A percentile compares a stretch with the other conserved stretches of the same genome.
Conservation (phyloP, 2,113 vertebrate species). For the Platycercus adscitus region DNA sequence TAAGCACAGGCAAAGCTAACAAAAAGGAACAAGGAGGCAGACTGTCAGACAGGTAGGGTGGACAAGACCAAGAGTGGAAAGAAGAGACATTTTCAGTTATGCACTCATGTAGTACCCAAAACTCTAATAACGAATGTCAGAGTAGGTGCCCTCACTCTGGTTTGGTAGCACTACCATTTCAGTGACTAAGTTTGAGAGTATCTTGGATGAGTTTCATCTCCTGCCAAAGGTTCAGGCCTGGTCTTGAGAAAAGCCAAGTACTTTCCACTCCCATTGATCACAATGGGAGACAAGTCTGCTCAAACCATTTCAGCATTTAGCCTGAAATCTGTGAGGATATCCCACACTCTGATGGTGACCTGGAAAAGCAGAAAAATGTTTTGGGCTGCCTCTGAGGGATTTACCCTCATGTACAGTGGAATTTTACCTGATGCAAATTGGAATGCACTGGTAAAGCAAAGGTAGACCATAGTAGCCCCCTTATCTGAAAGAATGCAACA, state of each 20-base stretch:
- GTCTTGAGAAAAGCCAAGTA: background rate
- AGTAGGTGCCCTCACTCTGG: background rate
- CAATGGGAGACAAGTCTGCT: background rate
- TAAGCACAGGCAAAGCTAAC: background rate
- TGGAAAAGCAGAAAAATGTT: background rate
- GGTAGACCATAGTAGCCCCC: background rate
- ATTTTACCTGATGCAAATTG: background rate
- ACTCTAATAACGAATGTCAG: background rate
- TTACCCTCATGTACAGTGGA: background rate
- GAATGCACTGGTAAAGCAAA: background rate
- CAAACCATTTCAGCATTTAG: background rate
- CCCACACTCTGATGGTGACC: background rate
- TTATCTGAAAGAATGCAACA: background rate
- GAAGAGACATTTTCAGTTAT: background rate
- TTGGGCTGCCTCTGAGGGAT: background rate
- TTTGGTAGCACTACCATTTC: background rate
- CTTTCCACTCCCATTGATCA: background rate
- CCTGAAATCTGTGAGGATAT: background rate
- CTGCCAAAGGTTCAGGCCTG: slow-evolving; percentile 2
- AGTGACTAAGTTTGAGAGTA: background rate
- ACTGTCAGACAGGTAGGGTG: background rate
- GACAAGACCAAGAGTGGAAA: background rate
- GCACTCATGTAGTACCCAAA: background rate
- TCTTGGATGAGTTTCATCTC: background rate
- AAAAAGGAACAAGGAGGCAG: background rate